Evolutionary conservation across 2,797 vertebrate genomes (phyloP), one percentile per base, ranked within the genome.

Genomic region (Miichthys miiuy): DNA sequence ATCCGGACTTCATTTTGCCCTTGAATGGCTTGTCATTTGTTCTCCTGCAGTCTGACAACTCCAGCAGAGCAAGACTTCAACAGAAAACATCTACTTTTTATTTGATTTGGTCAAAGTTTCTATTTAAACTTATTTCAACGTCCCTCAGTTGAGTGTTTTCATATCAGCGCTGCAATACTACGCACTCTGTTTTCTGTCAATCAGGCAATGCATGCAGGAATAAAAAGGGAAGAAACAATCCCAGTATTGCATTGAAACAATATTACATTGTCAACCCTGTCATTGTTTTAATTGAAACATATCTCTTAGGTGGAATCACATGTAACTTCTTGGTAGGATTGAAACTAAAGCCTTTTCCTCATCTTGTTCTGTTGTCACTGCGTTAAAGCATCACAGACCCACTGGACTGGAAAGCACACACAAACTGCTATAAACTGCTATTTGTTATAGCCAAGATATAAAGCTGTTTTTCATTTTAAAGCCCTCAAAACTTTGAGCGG

Each of bases 261-360:
- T 38, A 75, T 63, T 42, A 34, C 50, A 61, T 82, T 48, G 58
- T 52, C 50, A 61, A 72, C 17, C 63, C 41, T 79, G 78, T 63
- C 75, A 62, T 44, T 44, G n/a, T 55, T 80, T 82, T 81, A 70
- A 81, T 79, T 88, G 72, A 72, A 82, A 87, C 75, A 16, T 75
- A 25, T 71, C 50, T 69, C 56, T 38, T 20, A 12, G 48, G 23
- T 47, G 17, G 27, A 7, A 51, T 3, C 10, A 12, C 44, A 20
- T 76, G 62, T 63, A n/a, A 84, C 72, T 52, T 78, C 25, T 60
- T 65, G 46, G 52, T 60, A 55, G 67, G 18, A 38, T 61, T 75
- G 62, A 81, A 6, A 23, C 18, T 41, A 21, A 68, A 23, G 23
- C 12, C 65, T 83, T 64, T 27, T 4, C 9, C 51, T 1, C 34